These are phyloP conservation scores for Perdita meconis DNA, from an alignment of 2,888 invertebrate genomes.

Conservation along the genomic window DNA sequence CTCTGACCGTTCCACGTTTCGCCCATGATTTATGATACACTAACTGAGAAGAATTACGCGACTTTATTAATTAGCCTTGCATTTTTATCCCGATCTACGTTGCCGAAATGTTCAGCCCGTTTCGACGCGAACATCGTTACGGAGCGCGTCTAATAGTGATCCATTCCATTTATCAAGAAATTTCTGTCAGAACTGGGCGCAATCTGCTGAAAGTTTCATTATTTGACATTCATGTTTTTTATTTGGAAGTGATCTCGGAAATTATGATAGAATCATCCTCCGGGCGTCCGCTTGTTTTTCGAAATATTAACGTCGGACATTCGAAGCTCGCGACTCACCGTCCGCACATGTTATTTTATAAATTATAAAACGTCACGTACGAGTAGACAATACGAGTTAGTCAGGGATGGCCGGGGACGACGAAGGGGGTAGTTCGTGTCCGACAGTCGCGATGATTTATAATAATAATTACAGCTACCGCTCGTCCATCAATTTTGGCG, in stretches of 20 bases:
- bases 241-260: too few relatives aligned
- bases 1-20: slow-evolving; percentile 37
- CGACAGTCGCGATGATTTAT: slow-evolving; percentile 72
- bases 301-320: slow-evolving; percentile 19
- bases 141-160: too few relatives aligned
- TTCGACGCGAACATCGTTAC: too few relatives aligned
- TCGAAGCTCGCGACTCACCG: slow-evolving; percentile 31
- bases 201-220: too few relatives aligned
- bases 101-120: neutral
- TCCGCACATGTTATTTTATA: slow-evolving; percentile 54
- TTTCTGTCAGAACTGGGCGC: too few relatives aligned
- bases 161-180: too few relatives aligned
- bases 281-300: neutral
- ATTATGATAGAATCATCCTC: neutral
- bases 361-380: slow-evolving; percentile 60
- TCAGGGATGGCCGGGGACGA: neutral
- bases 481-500: slow-evolving; percentile 74
- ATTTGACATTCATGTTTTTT: too few relatives aligned
- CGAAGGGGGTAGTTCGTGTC: slow-evolving; percentile 12
- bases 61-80: slow-evolving; percentile 52
- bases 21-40: slow-evolving; percentile 50
- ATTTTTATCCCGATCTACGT: slow-evolving; percentile 3
- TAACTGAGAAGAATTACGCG: slow-evolving; percentile 17
- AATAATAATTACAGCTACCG: slow-evolving; percentile 78
- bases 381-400: slow-evolving; percentile 59